A percentile compares a stretch with the other conserved stretches of the same genome.
phyloP scores from a whole-genome alignment of 2,113 vertebrate genomes.

The Columba janthina region DNA sequence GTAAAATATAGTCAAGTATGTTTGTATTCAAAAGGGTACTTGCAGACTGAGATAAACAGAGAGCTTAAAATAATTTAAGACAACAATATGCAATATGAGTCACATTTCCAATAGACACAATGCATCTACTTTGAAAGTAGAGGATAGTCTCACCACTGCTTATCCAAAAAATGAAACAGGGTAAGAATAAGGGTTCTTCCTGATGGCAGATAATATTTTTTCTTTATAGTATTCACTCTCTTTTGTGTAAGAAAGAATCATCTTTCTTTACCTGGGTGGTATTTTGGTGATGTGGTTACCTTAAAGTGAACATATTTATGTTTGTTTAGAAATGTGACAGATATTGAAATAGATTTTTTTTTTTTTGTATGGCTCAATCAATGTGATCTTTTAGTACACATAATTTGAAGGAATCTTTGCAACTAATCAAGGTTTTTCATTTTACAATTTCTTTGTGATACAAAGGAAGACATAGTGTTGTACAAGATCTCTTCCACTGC shows the following conservation, averaged over 20 bases:
- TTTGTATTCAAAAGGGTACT: not conserved
- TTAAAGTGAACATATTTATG: not conserved
- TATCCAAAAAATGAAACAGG: not conserved
- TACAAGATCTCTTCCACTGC: not conserved
- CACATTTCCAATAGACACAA: not conserved
- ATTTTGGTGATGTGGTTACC: rapidly evolving
- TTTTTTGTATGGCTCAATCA: not conserved
- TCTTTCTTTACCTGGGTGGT: not conserved
- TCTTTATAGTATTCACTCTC: not conserved
- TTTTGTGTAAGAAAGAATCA: not conserved
- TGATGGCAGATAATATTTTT: not conserved
- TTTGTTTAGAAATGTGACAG: not conserved
- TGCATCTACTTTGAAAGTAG: not conserved
- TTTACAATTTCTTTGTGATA: not conserved
- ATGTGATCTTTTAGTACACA: not conserved
- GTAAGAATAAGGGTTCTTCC: not conserved
- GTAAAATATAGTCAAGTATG: not conserved
- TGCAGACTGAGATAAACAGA: not conserved
- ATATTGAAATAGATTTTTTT: not conserved
- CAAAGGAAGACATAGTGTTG: not conserved
- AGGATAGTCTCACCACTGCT: not conserved
- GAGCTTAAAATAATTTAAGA: not conserved
- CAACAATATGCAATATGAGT: not conserved
- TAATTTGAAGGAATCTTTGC: not conserved
- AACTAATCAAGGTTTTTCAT: not conserved